Conservation (phyloP, 2,888 invertebrate genomes). For the Drosophila mayaguana region DNA sequence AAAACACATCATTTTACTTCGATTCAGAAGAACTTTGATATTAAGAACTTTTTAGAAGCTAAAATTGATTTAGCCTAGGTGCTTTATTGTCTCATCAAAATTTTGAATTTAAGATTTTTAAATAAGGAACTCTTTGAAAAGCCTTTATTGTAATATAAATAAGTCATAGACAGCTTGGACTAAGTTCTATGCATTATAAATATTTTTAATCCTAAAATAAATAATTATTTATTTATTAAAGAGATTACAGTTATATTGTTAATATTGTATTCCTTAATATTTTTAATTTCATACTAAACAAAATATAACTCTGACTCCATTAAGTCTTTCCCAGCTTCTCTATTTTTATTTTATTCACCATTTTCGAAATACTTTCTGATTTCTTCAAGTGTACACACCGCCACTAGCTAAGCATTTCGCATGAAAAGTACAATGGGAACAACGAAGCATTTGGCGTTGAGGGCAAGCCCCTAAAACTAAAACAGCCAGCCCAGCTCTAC, state of each 20-base stretch:
- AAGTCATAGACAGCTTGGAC: too few species aligned
- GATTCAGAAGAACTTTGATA: not conserved
- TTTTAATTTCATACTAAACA: too few species aligned
- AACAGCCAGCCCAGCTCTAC: not conserved
- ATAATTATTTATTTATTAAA: too few species aligned
- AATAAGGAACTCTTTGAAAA: too few species aligned
- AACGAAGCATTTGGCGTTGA: slow-evolving; percentile 2
- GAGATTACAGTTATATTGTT: too few species aligned
- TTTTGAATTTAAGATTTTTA: not conserved
- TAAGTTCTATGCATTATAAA: too few species aligned
- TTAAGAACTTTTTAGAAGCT: not conserved
- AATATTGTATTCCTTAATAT: too few species aligned
- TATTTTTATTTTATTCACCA: too few species aligned
- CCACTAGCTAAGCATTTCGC: not conserved
- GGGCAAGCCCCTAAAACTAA: not conserved
- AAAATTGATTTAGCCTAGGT: not conserved
- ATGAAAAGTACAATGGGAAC: slow-evolving; percentile 4
- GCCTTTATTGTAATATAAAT: not conserved
- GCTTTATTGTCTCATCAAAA: not conserved
- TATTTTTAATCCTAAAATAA: too few species aligned
- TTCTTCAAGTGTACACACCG: slow-evolving; percentile 5
- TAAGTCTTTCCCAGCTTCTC: too few species aligned
- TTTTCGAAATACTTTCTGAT: not conserved
- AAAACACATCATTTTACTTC: not conserved
- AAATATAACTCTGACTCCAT: too few species aligned